Conservation (phyloP, 2,797 vertebrate genomes). For the Sebastolobus altivelis region DNA sequence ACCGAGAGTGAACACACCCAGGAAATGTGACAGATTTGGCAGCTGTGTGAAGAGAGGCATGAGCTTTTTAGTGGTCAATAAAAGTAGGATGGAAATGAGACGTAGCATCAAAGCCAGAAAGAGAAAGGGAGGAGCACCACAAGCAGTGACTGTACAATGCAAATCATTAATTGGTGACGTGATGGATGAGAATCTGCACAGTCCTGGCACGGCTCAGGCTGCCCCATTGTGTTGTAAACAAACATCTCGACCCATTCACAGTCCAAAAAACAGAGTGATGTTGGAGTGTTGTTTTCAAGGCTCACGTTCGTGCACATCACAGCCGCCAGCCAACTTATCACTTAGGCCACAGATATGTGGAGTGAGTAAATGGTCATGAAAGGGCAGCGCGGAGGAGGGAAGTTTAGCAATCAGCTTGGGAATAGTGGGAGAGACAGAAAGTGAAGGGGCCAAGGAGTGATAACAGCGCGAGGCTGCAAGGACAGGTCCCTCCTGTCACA, state of each 20-base stretch:
- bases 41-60: slow-evolving; percentile 34
- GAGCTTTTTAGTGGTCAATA: slow-evolving; percentile 43
- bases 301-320: slow-evolving; percentile 29
- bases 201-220: background rate
- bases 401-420: slow-evolving; percentile 62
- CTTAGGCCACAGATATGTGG: slow-evolving; percentile 38
- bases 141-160: slow-evolving; percentile 15
- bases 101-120: slow-evolving; percentile 21
- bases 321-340: slow-evolving; percentile 58
- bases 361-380: slow-evolving; percentile 65
- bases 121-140: slow-evolving; percentile 19
- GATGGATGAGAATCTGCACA: slow-evolving; percentile 15
- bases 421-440: slow-evolving; percentile 60
- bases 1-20: slow-evolving; percentile 50
- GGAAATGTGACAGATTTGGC: slow-evolving; percentile 59
- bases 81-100: slow-evolving; percentile 48
- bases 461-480: slow-evolving; percentile 57
- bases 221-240: slow-evolving; percentile 7
- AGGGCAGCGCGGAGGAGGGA: slow-evolving; percentile 50
- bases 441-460: slow-evolving; percentile 52
- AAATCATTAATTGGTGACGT: slow-evolving; percentile 32
- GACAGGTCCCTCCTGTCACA: slow-evolving; percentile 69
- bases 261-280: background rate
- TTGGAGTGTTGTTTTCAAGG: slow-evolving; percentile 12
- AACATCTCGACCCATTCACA: background rate